Evolutionary conservation across 2,113 vertebrate species (phyloP).

Genomic region (Eulemur macaco): DNA sequence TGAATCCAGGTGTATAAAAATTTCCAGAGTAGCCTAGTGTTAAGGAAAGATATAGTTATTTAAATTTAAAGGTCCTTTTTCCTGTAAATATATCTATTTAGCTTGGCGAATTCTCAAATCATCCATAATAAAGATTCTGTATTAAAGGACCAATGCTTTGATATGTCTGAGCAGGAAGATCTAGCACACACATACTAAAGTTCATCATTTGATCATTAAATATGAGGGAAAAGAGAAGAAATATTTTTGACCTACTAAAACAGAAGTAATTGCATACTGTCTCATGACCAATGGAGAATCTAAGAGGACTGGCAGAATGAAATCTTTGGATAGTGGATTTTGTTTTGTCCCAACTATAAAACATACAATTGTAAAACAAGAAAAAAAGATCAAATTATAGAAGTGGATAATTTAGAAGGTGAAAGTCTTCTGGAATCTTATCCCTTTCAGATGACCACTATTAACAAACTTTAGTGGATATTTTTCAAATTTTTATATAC

Average conservation of each 20-base stretch:
- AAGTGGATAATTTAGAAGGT: conserved; percentile 22
- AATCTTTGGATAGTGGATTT: neutral
- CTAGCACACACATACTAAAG: neutral
- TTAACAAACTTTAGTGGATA: neutral
- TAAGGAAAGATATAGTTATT: neutral
- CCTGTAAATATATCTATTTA: neutral
- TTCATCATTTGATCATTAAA: neutral
- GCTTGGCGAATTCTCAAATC: neutral
- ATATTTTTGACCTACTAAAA: neutral
- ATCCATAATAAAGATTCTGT: neutral
- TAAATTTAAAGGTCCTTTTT: neutral
- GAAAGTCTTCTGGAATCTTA: neutral
- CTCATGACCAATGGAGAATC: neutral
- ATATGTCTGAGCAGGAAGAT: neutral
- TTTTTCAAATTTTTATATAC: neutral
- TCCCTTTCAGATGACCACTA: neutral
- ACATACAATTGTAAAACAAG: neutral
- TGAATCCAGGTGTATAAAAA: neutral
- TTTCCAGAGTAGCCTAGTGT: neutral
- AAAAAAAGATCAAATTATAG: neutral
- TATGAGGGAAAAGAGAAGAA: conserved; percentile 1
- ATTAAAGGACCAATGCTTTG: conserved; percentile 13
- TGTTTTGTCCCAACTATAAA: conserved; percentile 7
- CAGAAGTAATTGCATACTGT: neutral
- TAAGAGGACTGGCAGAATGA: neutral